phyloP scores from a whole-genome alignment of 2,797 vertebrate species.

The Erithacus rubecula region DNA sequence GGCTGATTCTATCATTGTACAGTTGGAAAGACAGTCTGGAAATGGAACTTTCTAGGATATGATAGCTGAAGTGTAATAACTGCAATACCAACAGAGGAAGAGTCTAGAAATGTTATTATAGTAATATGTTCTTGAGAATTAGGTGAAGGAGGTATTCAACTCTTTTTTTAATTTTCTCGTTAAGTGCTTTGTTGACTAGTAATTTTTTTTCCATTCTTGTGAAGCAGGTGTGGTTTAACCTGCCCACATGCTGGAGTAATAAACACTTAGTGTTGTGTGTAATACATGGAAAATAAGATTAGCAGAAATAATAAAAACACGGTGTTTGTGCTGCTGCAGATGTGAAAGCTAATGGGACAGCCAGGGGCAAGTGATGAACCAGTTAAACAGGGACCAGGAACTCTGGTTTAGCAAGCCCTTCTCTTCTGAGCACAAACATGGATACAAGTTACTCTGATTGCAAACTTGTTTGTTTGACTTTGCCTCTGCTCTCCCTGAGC shows the following conservation, averaged over 20 bases:
- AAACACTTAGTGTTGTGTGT: background rate
- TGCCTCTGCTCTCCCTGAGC: background rate
- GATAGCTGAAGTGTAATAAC: background rate
- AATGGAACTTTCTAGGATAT: background rate
- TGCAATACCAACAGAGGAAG: background rate
- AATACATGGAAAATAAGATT: background rate
- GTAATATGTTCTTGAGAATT: background rate
- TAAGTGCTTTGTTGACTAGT: background rate
- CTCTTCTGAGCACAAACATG: background rate
- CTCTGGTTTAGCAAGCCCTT: slow-evolving; percentile 35
- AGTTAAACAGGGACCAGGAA: slow-evolving; percentile 29
- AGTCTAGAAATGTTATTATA: background rate
- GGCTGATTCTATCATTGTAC: background rate
- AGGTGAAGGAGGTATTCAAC: background rate
- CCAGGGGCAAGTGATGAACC: slow-evolving; percentile 38
- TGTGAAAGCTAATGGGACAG: background rate
- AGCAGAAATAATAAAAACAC: slow-evolving; percentile 4
- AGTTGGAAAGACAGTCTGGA: background rate
- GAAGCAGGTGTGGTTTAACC: slow-evolving; percentile 2
- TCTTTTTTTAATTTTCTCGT: background rate
- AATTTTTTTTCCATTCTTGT: background rate
- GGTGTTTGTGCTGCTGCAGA: background rate
- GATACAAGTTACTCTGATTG: background rate
- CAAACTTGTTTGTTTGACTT: slow-evolving; percentile 10
- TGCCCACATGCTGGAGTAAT: background rate